A percentile compares a stretch with the other conserved stretches of the same genome.
Evolutionary conservation across 1,140 invertebrate genomes (phyloP).

Genomic region (Pseudomyrmex pallidus): DNA sequence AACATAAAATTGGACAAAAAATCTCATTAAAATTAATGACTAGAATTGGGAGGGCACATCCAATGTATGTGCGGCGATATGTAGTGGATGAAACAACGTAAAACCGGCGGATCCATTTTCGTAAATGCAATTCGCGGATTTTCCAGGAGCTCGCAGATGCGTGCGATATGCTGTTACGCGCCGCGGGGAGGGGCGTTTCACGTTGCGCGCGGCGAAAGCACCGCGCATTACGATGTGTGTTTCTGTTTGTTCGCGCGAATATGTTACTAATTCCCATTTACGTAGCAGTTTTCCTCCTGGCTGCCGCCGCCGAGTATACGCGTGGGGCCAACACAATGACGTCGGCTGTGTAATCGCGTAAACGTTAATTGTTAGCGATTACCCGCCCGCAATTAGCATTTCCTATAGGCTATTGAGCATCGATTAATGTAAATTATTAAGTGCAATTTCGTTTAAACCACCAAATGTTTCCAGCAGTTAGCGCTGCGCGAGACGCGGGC

Average conservation of each 20-base stretch:
- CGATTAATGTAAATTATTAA: constrained; percentile 72
- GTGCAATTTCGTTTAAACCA: constrained; percentile 65
- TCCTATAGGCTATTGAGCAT: constrained; percentile 70
- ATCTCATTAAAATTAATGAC: constrained; percentile 19
- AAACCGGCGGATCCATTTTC: constrained; percentile 1
- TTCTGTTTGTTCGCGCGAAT: constrained; percentile 52
- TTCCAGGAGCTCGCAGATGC: constrained; percentile 6
- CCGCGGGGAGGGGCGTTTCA: not conserved
- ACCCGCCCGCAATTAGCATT: constrained; percentile 69
- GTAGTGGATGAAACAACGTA: not conserved
- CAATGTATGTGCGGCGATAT: not conserved
- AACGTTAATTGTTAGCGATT: constrained; percentile 70
- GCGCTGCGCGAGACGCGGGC: not conserved
- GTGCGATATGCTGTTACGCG: not conserved
- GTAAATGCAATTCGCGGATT: constrained; percentile 29
- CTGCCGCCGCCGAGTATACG: constrained; percentile 11
- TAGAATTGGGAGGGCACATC: not conserved
- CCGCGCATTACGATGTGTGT: constrained; percentile 30
- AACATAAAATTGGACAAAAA: not conserved
- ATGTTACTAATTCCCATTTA: constrained; percentile 64
- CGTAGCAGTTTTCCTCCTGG: constrained; percentile 49
- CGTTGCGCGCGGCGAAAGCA: not conserved
- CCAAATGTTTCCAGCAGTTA: constrained; percentile 39
- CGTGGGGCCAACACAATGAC: constrained; percentile 57
- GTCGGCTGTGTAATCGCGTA: constrained; percentile 63